These are phyloP conservation scores for Hyles vespertilio DNA, from an alignment of 1,140 invertebrate genomes.

Conservation along the genomic window DNA sequence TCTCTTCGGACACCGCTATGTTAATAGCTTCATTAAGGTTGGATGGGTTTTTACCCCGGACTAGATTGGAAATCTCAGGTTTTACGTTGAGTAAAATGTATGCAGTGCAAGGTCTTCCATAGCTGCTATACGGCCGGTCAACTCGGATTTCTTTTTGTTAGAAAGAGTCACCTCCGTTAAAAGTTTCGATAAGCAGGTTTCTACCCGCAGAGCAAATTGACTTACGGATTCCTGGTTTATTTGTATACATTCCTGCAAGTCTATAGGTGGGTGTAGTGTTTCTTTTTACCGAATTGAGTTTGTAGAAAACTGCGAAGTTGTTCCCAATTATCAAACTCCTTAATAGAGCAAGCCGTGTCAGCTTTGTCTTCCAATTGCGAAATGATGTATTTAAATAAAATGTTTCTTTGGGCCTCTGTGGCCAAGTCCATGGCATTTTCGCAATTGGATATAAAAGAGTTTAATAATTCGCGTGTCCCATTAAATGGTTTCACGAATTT, in stretches of 20 bases:
- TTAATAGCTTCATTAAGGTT: conserved; percentile 5
- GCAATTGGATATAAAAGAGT: conserved; percentile 17
- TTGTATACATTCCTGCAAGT: background rate
- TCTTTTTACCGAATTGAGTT: background rate
- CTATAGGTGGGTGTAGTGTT: background rate
- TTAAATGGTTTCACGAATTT: background rate
- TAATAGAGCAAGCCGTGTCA: conserved; percentile 21
- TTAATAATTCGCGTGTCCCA: conserved; percentile 10
- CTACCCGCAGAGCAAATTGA: background rate
- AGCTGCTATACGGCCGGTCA: background rate
- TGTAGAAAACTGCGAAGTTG: background rate
- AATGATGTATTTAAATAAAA: conserved; percentile 22
- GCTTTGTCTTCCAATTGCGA: conserved; percentile 20
- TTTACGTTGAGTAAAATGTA: background rate
- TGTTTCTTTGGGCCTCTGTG: background rate
- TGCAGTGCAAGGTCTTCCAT: conserved; percentile 1
- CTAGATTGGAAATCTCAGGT: background rate
- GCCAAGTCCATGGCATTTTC: conserved; percentile 16
- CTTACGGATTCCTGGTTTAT: conserved; percentile 5
- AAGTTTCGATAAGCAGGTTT: background rate
- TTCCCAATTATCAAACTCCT: background rate
- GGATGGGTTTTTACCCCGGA: background rate
- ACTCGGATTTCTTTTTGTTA: background rate
- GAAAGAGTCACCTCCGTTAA: background rate
- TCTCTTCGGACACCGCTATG: background rate